Conservation (phyloP, 1,140 invertebrate species). For the Heliconius eleuchia region DNA sequence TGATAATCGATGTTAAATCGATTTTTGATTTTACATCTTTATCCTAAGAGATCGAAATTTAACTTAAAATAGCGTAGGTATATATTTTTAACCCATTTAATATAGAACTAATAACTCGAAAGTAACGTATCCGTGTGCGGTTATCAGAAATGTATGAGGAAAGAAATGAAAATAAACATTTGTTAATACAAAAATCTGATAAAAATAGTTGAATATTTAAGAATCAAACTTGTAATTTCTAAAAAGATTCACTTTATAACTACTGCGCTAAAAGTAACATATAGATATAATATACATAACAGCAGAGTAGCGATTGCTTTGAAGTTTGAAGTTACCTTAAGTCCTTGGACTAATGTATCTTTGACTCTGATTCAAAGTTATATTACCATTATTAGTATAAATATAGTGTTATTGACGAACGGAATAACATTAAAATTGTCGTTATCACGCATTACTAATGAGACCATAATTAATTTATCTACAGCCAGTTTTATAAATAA, state of each 20-base stretch:
- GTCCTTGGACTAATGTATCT: conserved; percentile 7
- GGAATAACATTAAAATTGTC: background rate
- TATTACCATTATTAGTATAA: background rate
- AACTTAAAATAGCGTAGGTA: too few species aligned
- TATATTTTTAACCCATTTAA: too few species aligned
- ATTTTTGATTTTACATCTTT: too few species aligned
- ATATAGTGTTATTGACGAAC: conserved; percentile 1
- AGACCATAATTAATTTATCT: background rate
- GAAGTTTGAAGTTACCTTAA: background rate
- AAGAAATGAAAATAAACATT: too few species aligned
- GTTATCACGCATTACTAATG: background rate
- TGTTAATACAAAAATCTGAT: background rate
- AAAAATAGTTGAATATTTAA: background rate
- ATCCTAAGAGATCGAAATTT: too few species aligned
- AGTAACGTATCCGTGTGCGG: too few species aligned
- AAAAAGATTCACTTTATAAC: background rate
- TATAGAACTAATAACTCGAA: too few species aligned
- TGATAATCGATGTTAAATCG: too few species aligned
- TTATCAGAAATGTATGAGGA: too few species aligned
- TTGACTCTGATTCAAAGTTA: background rate
- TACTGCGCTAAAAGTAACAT: background rate
- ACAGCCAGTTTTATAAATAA: background rate
- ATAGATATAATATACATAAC: background rate
- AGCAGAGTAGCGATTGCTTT: background rate
- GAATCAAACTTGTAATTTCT: background rate